Conservation (phyloP, 2,113 vertebrate genomes). For the rat (Rattus norvegicus) region GRCr8 NC_086039.1:56582001-56582500, state of each 20-base stretch:
- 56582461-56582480: neutral
- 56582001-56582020: neutral
- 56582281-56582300: neutral
- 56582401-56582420: neutral
- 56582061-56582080: neutral
- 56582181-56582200: neutral
- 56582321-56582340: neutral
- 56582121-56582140: neutral
- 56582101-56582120: neutral
- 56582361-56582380: neutral
- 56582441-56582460: neutral
- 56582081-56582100: neutral
- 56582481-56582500: neutral
- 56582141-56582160: neutral
- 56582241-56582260: neutral
- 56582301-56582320: neutral
- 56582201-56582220: neutral
- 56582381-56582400: neutral
- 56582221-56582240: neutral
- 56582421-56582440: neutral
- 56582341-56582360: slow-evolving; percentile 6
- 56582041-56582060: neutral
- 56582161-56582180: neutral
- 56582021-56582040: neutral
- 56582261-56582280: too few relatives aligned